A percentile compares a stretch with the other conserved stretches of the same genome.
phyloP scores from a whole-genome alignment of 2,113 vertebrate species.

The Felis chaus region DNA sequence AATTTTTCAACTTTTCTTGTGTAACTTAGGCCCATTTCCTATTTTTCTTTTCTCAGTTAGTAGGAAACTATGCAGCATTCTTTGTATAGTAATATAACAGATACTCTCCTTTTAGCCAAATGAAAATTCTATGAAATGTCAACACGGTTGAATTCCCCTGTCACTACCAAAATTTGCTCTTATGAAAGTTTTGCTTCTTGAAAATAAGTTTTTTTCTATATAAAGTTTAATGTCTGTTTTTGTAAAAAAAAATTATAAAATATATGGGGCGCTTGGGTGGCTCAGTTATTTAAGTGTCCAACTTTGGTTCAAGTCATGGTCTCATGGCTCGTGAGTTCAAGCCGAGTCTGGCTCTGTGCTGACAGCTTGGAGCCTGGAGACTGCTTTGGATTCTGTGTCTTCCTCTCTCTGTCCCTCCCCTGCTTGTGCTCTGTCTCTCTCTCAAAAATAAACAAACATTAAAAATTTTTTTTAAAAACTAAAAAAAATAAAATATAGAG shows the following conservation, averaged over 20 bases:
- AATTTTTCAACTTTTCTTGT: slow-evolving; percentile 4
- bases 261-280: too few relatives aligned
- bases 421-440: too few relatives aligned
- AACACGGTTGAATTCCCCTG: neutral
- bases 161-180: neutral
- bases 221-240: neutral
- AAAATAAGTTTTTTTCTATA: neutral
- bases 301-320: too few relatives aligned
- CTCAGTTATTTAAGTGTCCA: too few relatives aligned
- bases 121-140: neutral
- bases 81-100: neutral
- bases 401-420: too few relatives aligned
- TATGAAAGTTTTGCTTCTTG: neutral
- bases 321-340: too few relatives aligned
- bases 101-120: neutral
- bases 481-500: neutral
- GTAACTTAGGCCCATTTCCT: neutral
- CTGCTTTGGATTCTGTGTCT: too few relatives aligned
- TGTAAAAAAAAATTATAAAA: too few relatives aligned
- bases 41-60: slow-evolving; percentile 4
- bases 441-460: too few relatives aligned
- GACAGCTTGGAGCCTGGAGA: too few relatives aligned
- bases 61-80: neutral
- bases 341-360: too few relatives aligned
- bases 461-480: neutral